These are phyloP conservation scores for Drosophila miranda DNA, from an alignment of 1,140 invertebrate species.

Conservation along the genomic window DNA sequence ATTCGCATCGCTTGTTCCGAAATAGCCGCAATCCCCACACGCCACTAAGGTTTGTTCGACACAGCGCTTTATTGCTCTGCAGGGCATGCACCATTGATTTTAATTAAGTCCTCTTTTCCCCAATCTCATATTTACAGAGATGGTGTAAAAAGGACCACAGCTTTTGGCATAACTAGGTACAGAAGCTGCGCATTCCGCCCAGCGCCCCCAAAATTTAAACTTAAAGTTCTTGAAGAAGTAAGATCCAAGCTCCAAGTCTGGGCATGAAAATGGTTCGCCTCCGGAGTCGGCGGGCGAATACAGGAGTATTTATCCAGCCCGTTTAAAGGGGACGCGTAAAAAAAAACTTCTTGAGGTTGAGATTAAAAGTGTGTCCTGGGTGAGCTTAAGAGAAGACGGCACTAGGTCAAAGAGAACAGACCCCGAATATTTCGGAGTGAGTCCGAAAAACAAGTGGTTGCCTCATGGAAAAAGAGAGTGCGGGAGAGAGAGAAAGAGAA, in stretches of 20 bases:
- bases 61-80: slow-evolving; percentile 29
- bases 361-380: slow-evolving; percentile 32
- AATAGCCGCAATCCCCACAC: slow-evolving; percentile 1
- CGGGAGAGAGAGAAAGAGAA: neutral
- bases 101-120: slow-evolving; percentile 71
- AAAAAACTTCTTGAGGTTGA: slow-evolving; percentile 23
- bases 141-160: slow-evolving; percentile 44
- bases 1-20: slow-evolving; percentile 19
- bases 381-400: slow-evolving; percentile 20
- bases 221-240: no score
- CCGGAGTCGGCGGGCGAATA: slow-evolving; percentile 1
- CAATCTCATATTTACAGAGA: slow-evolving; percentile 70
- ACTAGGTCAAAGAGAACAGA: slow-evolving; percentile 27
- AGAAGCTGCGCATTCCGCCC: neutral
- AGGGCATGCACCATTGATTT: slow-evolving; percentile 69
- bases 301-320: neutral
- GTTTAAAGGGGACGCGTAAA: slow-evolving; percentile 15
- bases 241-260: slow-evolving; percentile 20
- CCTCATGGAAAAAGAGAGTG: slow-evolving; percentile 9
- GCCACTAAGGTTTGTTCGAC: slow-evolving; percentile 27
- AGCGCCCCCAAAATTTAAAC: neutral
- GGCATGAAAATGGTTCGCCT: slow-evolving; percentile 7
- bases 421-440: slow-evolving; percentile 37
- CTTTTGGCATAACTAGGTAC: slow-evolving; percentile 7
- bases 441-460: slow-evolving; percentile 77